phyloP scores from a whole-genome alignment of 2,113 vertebrate genomes.

The Tragelaphus strepsiceros region DNA sequence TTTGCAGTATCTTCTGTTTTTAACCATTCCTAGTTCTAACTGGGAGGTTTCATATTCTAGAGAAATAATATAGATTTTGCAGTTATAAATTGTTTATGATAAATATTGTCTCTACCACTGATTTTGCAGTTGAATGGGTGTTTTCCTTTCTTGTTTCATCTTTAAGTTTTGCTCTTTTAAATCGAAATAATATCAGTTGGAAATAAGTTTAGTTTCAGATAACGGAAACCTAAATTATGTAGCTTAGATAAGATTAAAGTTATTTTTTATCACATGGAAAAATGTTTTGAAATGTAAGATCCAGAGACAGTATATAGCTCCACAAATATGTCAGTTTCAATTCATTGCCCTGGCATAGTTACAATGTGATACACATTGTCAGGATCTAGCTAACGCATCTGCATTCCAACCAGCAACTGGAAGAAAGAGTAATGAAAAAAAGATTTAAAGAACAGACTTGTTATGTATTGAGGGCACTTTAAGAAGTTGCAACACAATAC shows the following conservation, averaged over 20 bases:
- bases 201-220: background rate
- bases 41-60: background rate
- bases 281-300: background rate
- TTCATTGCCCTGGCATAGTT: background rate
- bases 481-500: background rate
- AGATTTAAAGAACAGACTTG: background rate
- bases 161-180: background rate
- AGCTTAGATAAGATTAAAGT: background rate
- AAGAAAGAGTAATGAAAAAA: background rate
- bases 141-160: background rate
- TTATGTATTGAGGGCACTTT: background rate
- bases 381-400: background rate
- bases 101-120: background rate
- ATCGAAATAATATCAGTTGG: background rate
- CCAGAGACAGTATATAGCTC: background rate
- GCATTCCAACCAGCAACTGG: background rate
- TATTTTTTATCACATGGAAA: background rate
- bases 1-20: background rate
- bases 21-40: background rate
- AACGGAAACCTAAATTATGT: background rate
- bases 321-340: background rate
- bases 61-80: background rate
- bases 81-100: background rate
- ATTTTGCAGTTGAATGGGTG: background rate
- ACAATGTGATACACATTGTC: background rate